Conservation (phyloP, 2,113 vertebrate genomes). For the Coracopsis vasa region DNA sequence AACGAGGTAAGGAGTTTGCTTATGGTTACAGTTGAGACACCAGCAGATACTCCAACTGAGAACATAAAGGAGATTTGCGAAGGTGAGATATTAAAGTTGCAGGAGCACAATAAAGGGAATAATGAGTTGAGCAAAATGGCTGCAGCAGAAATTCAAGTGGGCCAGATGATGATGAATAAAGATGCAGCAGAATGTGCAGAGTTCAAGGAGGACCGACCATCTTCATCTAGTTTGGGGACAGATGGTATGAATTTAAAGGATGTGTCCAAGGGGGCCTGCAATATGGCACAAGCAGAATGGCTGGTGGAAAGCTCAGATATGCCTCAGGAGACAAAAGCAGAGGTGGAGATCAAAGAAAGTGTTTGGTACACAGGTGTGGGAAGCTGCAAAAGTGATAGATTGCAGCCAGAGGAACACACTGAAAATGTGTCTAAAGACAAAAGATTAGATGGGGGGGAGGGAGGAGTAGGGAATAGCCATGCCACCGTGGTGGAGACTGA, state of each 20-base stretch:
- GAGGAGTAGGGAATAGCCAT: background rate
- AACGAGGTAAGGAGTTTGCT: conserved; percentile 71
- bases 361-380: background rate
- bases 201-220: background rate
- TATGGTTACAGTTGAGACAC: conserved; percentile 29
- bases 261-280: background rate
- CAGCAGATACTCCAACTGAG: background rate
- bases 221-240: background rate
- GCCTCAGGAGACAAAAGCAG: background rate
- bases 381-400: background rate
- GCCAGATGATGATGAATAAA: background rate
- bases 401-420: background rate
- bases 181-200: background rate
- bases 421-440: background rate
- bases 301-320: background rate
- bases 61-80: background rate
- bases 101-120: background rate
- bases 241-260: background rate
- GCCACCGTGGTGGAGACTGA: background rate
- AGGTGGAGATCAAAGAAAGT: background rate
- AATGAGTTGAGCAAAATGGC: background rate
- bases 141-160: background rate
- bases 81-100: background rate
- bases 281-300: background rate
- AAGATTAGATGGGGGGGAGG: background rate